Conservation (phyloP, 1,140 invertebrate genomes). For the Drosophila cardini region DNA sequence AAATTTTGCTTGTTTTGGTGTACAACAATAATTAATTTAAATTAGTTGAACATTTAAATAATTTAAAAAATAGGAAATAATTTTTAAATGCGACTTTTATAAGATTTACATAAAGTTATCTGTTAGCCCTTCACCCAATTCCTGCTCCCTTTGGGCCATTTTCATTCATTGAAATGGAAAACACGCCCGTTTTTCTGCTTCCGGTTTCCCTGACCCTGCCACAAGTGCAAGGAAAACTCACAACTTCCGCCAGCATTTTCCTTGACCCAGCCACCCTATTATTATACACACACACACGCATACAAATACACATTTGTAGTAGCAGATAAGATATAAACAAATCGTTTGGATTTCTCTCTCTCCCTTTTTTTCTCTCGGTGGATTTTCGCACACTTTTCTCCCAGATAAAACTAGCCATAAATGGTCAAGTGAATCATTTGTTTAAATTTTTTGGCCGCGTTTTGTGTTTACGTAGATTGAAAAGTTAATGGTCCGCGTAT, state of each 20-base stretch:
- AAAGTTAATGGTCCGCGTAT: slow-evolving; percentile 70
- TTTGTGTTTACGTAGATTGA: slow-evolving; percentile 69
- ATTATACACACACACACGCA: background rate
- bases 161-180: slow-evolving; percentile 1
- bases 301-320: no score
- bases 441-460: slow-evolving; percentile 65
- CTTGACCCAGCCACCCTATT: slow-evolving; percentile 44
- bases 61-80: no score
- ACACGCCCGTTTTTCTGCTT: slow-evolving; percentile 10
- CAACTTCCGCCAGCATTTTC: slow-evolving; percentile 36
- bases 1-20: background rate
- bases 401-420: slow-evolving; percentile 63
- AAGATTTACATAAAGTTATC: background rate
- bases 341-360: slow-evolving; percentile 20
- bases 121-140: no score
- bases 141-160: background rate
- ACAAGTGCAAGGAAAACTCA: slow-evolving; percentile 6
- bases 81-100: background rate
- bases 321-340: slow-evolving; percentile 35
- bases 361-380: no score
- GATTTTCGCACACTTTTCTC: background rate
- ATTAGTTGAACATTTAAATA: no score
- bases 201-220: slow-evolving; percentile 20
- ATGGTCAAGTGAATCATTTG: slow-evolving; percentile 82
- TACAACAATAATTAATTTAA: no score